These are phyloP conservation scores for Tupiocoris notatus DNA, from an alignment of 2,888 invertebrate genomes.

Conservation along the genomic window DNA sequence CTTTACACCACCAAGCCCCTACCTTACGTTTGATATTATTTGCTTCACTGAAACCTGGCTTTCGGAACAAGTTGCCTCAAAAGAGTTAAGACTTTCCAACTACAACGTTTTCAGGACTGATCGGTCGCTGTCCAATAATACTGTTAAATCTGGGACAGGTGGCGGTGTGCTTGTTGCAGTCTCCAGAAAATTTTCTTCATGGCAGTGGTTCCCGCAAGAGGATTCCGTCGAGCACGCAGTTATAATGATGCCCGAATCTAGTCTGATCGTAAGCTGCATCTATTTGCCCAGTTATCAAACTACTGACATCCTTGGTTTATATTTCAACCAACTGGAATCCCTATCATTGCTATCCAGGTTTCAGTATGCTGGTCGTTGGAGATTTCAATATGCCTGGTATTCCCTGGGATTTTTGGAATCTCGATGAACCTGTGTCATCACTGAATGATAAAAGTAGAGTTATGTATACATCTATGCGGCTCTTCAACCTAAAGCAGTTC, in stretches of 20 bases:
- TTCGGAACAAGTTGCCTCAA: neutral
- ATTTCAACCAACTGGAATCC: neutral
- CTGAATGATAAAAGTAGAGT: neutral
- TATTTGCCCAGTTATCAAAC: neutral
- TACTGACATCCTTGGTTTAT: neutral
- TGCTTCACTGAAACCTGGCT: constrained; percentile 7
- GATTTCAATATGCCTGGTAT: neutral
- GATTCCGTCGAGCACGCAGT: neutral
- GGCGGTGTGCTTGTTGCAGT: neutral
- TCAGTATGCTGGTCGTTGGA: neutral
- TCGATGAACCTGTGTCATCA: neutral
- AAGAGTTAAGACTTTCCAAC: neutral
- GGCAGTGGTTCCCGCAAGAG: neutral
- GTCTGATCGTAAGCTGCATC: neutral
- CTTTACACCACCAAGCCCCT: neutral
- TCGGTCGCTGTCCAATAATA: neutral
- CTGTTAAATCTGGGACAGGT: neutral
- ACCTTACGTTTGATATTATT: neutral
- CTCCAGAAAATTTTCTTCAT: neutral
- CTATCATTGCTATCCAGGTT: neutral
- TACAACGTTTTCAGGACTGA: neutral
- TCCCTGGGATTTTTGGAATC: neutral
- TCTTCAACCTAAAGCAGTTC: neutral
- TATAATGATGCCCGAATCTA: neutral
- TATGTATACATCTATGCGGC: neutral